Conservation (phyloP, 2,113 vertebrate genomes). For the Salvelinus sp. region DNA sequence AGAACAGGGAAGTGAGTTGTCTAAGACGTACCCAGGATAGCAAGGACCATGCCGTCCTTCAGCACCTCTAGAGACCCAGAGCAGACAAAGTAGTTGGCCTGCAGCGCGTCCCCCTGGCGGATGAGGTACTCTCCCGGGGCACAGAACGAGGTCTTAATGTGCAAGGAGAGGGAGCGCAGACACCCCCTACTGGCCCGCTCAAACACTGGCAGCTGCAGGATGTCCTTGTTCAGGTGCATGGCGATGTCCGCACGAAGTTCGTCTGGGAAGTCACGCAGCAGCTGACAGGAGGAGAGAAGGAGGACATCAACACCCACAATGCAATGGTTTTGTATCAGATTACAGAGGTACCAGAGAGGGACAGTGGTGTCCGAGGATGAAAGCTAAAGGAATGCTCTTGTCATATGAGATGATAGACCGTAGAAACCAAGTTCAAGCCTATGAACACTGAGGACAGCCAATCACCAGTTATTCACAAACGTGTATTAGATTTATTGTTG, state of each 20-base stretch:
- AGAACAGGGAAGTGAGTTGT: not conserved
- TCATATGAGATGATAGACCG: no score
- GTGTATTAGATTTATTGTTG: not conserved
- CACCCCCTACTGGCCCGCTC: conserved; percentile 90
- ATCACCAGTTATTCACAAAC: not conserved
- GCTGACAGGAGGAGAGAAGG: conserved; percentile 64
- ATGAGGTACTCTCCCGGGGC: conserved; percentile 93
- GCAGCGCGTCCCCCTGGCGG: conserved; percentile 89
- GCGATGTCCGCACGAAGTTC: conserved; percentile 92
- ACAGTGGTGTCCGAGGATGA: no score
- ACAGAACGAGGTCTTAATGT: conserved; percentile 95
- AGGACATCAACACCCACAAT: not conserved
- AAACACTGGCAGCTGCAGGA: conserved; percentile 91
- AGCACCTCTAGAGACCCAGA: conserved; percentile 94
- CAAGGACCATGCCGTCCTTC: conserved; percentile 87
- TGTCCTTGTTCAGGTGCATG: conserved; percentile 96
- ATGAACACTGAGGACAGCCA: not conserved
- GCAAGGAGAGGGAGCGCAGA: conserved; percentile 89
- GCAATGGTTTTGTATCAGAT: not conserved
- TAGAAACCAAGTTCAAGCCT: not conserved
- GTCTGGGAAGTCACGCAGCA: conserved; percentile 93
- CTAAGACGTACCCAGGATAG: conserved; percentile 86
- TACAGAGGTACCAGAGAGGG: no score
- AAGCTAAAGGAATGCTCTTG: no score
- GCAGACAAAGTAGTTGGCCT: conserved; percentile 93